phyloP scores from a whole-genome alignment of 2,888 invertebrate genomes.

The Andrena bicolor region DNA sequence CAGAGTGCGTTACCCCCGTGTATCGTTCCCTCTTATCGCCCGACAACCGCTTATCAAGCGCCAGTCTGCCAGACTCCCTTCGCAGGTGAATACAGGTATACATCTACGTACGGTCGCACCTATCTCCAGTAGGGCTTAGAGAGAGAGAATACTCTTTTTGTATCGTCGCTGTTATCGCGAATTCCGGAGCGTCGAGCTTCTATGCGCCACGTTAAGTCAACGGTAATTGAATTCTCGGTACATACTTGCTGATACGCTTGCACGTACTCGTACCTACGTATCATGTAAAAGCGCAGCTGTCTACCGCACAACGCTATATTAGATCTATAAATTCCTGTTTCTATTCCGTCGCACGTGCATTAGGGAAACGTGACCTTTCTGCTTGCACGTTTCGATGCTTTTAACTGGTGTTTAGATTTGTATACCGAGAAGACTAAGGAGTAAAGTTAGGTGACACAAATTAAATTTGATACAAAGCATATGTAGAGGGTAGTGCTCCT shows the following conservation, averaged over 20 bases:
- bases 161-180: slow-evolving; percentile 70
- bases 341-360: slow-evolving; percentile 1
- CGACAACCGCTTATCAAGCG: slow-evolving; percentile 78
- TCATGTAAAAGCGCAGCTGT: slow-evolving; percentile 21
- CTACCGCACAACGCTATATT: background rate
- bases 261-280: slow-evolving; percentile 16
- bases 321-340: slow-evolving; percentile 9
- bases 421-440: too few species aligned
- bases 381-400: background rate
- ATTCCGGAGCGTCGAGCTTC: slow-evolving; percentile 68
- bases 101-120: slow-evolving; percentile 47
- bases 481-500: too few species aligned
- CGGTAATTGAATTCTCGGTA: slow-evolving; percentile 71
- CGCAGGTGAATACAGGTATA: slow-evolving; percentile 74
- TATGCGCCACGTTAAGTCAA: slow-evolving; percentile 56
- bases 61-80: slow-evolving; percentile 73
- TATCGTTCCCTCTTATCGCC: slow-evolving; percentile 74
- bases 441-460: too few species aligned
- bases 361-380: background rate
- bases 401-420: background rate
- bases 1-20: slow-evolving; percentile 77
- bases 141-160: slow-evolving; percentile 69
- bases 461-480: too few species aligned
- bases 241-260: slow-evolving; percentile 47
- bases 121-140: slow-evolving; percentile 44